Base-by-base conservation (phyloP, 1,140 invertebrate species). In the Drosophila kanapiae region DNA sequence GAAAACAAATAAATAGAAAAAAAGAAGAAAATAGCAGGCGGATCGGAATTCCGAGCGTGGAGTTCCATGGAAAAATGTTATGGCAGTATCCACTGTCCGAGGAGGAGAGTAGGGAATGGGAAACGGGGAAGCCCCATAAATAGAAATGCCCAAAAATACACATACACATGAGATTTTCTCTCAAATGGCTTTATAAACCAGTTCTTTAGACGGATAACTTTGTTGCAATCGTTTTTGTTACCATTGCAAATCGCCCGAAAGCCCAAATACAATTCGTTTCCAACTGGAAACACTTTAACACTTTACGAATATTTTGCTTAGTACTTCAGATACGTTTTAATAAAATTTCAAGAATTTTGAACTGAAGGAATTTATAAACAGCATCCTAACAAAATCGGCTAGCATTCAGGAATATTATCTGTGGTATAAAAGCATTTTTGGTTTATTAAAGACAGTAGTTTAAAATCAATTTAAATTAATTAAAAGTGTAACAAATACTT, bases 1-100 rank as follows among this genome's bases (percentile, higher is more conserved):
- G 67, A 70, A 70, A 86, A 74, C 61, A 75, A 85, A 82, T 75
- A 82, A 80, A 84, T 65, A 80, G 76, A 37, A 62, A 40, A 23
- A 2, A 54, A 37, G 13, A 11, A 27, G 14, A 37, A 56, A n/a
- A 38, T 14, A 56, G 27, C 49, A 58, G 23, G 45, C 65, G 67
- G 49, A 71, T 69, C 47, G 49, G 67, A 57, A 71, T 37, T 69
- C 35, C 38, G 49, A 29, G 33, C 35, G n/a, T 27, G 27, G 9
- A 47, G 47, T 45, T 31, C 9, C 53, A 23, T 9, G 43, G 37
- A 49, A 71, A 72, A 59, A 31, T 56, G 31, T 31, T 14, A n/a
- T 7, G 18, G 13, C 10, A 23, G 43, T 38, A 64, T 49, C 61
- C 64, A 48, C 11, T 23, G 29, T 62, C 18, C 42, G 37, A 29